phyloP scores from a whole-genome alignment of 2,888 invertebrate species.

The Cataglyphis cursor region DNA sequence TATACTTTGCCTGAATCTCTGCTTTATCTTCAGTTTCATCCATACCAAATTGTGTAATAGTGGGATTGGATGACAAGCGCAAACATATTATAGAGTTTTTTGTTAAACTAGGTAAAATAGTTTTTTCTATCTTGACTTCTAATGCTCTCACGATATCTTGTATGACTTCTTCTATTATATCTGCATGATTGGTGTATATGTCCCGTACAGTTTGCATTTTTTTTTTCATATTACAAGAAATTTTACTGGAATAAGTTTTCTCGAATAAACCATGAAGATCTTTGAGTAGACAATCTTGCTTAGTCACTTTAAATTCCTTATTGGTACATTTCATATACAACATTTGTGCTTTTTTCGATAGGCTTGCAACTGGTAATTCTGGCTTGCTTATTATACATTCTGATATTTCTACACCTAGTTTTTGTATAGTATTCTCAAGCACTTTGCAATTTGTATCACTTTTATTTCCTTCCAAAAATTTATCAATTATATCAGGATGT shows the following conservation, averaged over 20 bases:
- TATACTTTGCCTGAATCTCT: slow-evolving; percentile 20
- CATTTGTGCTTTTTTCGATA: not conserved
- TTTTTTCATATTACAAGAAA: not conserved
- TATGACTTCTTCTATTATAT: not conserved
- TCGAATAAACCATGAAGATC: not conserved
- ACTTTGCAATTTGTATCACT: not conserved
- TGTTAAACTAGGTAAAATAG: accelerated
- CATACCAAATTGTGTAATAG: slow-evolving; percentile 47
- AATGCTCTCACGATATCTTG: not conserved
- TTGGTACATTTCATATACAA: not conserved
- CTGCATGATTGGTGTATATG: accelerated
- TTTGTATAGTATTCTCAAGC: not conserved
- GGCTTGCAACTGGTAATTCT: not conserved
- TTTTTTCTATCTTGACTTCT: not conserved
- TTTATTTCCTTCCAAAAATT: not conserved
- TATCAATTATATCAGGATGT: not conserved
- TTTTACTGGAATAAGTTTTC: not conserved
- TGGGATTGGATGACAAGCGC: not conserved
- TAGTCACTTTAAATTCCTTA: too few species aligned
- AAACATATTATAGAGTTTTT: not conserved
- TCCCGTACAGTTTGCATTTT: not conserved
- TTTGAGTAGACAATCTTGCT: not conserved
- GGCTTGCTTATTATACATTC: not conserved
- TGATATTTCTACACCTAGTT: slow-evolving; percentile 13
- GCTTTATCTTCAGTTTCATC: slow-evolving; percentile 32